These are phyloP conservation scores for Turritopsis rubra DNA, from an alignment of 30 jellyfish, hydroid and myxozoan genomes.

Conservation along the genomic window DNA sequence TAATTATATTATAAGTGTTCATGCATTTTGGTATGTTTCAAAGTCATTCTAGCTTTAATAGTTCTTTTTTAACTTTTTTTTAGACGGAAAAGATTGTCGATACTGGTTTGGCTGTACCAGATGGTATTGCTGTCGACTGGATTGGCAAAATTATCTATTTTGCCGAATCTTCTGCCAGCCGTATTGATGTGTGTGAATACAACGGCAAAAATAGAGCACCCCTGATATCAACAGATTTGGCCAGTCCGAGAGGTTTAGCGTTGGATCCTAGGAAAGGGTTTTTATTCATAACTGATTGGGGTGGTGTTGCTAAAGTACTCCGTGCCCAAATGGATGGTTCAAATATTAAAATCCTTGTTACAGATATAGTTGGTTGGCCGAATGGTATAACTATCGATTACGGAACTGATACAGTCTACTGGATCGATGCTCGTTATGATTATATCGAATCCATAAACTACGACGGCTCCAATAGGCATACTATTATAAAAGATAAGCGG, in stretches of 20 bases:
- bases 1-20: no score
- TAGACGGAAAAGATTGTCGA: constrained; percentile 50
- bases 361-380: constrained; percentile 86
- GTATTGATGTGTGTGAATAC: constrained; percentile 62
- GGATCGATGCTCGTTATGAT: constrained; percentile 98
- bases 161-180: constrained; percentile 88
- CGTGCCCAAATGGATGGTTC: constrained; percentile 95
- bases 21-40: no score
- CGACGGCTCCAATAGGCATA: constrained; percentile 54
- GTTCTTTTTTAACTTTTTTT: constrained; percentile 1
- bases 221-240: constrained; percentile 56
- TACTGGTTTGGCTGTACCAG: constrained; percentile 97
- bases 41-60: neutral
- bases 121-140: constrained; percentile 98
- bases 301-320: constrained; percentile 69
- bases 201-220: constrained; percentile 68
- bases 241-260: constrained; percentile 94
- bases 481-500: constrained; percentile 39
- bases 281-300: constrained; percentile 94
- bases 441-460: constrained; percentile 76
- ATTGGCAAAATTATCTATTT: constrained; percentile 58
- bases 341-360: constrained; percentile 40
- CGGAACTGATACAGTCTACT: constrained; percentile 42
- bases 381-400: constrained; percentile 89
- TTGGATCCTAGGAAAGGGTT: constrained; percentile 89